These are phyloP conservation scores for Sitobion miscanthi DNA, from an alignment of 1,140 invertebrate species.

Conservation along the genomic window DNA sequence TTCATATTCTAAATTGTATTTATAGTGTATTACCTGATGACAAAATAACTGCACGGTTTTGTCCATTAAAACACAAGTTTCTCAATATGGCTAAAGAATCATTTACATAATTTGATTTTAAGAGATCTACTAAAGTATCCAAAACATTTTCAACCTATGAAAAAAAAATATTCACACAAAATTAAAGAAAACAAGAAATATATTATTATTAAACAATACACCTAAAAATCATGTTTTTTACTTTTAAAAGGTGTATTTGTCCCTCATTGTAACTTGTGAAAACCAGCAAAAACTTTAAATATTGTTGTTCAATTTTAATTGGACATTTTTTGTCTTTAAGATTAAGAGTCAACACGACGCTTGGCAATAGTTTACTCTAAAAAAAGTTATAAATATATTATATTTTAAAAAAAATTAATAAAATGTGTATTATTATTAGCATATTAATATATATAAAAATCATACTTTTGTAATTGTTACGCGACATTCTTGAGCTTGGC, in stretches of 20 bases:
- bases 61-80: conserved; percentile 44
- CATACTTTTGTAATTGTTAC: conserved; percentile 24
- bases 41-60: conserved; percentile 10
- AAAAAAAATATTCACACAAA: not conserved
- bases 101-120: conserved; percentile 31
- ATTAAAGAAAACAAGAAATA: not conserved
- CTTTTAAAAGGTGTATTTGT: conserved; percentile 46
- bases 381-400: not conserved
- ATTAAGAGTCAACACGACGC: not conserved
- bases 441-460: not conserved
- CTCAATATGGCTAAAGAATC: conserved; percentile 37
- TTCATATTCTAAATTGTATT: not conserved
- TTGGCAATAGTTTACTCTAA: conserved; percentile 25
- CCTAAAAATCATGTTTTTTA: not conserved
- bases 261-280: conserved; percentile 27
- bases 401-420: not conserved
- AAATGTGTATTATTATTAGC: not conserved
- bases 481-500: conserved; percentile 47
- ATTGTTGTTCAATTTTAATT: conserved; percentile 31
- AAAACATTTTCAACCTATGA: conserved; percentile 18
- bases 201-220: not conserved
- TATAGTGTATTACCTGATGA: conserved; percentile 31
- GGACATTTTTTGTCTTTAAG: conserved; percentile 27
- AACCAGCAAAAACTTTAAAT: not conserved
- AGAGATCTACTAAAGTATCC: conserved; percentile 1